These are phyloP conservation scores for Phylloscopus collybita DNA, from an alignment of 2,797 vertebrate species.

Conservation along the genomic window DNA sequence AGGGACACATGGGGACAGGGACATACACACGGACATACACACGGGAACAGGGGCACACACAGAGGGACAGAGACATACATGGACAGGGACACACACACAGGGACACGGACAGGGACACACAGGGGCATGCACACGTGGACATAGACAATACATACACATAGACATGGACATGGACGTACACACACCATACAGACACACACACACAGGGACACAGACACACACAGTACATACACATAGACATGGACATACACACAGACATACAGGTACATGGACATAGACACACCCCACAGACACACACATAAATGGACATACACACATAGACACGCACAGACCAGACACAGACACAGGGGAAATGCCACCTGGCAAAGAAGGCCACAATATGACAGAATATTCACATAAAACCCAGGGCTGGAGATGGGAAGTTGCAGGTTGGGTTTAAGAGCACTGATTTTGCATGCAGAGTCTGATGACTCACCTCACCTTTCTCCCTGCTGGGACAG, in stretches of 20 bases:
- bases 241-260: fast-evolving
- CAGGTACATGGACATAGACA: fast-evolving
- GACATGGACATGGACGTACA: too few relatives aligned
- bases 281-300: not conserved
- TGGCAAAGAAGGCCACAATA: not conserved
- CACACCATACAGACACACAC: not conserved
- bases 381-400: not conserved
- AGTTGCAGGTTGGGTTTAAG: not conserved
- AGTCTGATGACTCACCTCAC: not conserved
- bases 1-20: not conserved
- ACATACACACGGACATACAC: too few relatives aligned
- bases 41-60: too few relatives aligned
- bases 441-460: not conserved
- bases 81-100: too few relatives aligned
- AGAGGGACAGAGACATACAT: too few relatives aligned
- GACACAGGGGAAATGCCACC: not conserved
- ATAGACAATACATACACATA: not conserved
- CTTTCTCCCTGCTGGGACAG: not conserved
- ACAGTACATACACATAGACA: too few relatives aligned
- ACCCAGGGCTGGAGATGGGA: not conserved
- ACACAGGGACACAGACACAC: not conserved
- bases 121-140: too few relatives aligned
- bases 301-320: not conserved
- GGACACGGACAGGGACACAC: too few relatives aligned
- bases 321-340: fast-evolving